Base-by-base conservation (phyloP, 2,888 invertebrate genomes). In the Allophyes oxyacanthae region DNA sequence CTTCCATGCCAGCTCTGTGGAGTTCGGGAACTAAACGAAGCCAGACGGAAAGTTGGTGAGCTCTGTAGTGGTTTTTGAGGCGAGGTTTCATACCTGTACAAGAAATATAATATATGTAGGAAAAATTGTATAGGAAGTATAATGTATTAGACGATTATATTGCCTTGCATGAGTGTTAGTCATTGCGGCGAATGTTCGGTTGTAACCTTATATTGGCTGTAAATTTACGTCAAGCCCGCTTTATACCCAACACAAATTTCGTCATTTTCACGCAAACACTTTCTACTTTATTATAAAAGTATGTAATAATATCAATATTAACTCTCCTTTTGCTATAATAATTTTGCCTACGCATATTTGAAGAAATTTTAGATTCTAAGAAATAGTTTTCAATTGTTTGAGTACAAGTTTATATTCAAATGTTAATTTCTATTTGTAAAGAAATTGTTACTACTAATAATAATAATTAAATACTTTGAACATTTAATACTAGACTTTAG, bases 31-130 rank as follows among this genome's bases (percentile, higher is more conserved):
- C 97, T 6, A 99, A 95, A 6, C 99, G 97, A 7, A 99, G 91
- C 99, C 99, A 99, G 40, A 99, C 98, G 42, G 99, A 98, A 45
- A 99, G 95, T 85, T 99, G 98, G 89, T 99, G 98, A 1, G 99
- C 98, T 44, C 99, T 95, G 92, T 98, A 99, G 92, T 99, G 99
- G 86, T 98, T 98, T 85, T 98, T 98, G 91, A 98, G 95, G 62
- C 97, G 96, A 0, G 98, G 98, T 84, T 98, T 98, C 95, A 97
- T 96, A 73, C 98, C 99, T 99, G 95, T 0, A 90, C 87, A 77
- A 78, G 20, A 20, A 20, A 20, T 20, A 52, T n/a, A 32, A 13
- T 15, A 15, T 20, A 56, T 38, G 6, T 36, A 45, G n/a, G 0
- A 9, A 15, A 0, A 15, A 0, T 20, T 56, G 45, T n/a, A n/a